phyloP scores from a whole-genome alignment of 2,888 invertebrate genomes.

The Habroteleia sp. region DNA sequence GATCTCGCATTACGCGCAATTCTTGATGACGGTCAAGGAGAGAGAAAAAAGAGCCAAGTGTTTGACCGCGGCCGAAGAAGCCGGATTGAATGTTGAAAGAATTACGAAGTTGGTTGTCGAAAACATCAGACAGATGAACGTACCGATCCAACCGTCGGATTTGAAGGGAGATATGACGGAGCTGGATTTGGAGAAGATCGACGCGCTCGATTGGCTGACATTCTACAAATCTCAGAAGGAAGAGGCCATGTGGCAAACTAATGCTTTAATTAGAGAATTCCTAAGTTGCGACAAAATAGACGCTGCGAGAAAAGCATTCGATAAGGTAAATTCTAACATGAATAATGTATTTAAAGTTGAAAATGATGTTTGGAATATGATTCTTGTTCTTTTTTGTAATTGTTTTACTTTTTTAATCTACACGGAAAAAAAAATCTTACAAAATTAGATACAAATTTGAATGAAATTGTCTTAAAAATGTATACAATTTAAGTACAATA shows the following conservation, averaged over 20 bases:
- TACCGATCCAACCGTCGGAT: constrained; percentile 71
- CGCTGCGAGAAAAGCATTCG: constrained; percentile 89
- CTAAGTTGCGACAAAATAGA: constrained; percentile 90
- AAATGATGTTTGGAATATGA: too few relatives aligned
- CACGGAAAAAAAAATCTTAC: too few relatives aligned
- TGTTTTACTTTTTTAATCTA: too few relatives aligned
- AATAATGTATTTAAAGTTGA: too few relatives aligned
- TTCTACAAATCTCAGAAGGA: constrained; percentile 89
- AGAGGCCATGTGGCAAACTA: constrained; percentile 93
- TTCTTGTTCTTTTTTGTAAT: too few relatives aligned
- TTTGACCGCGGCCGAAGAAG: constrained; percentile 87
- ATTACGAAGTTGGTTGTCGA: constrained; percentile 93
- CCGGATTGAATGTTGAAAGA: constrained; percentile 90
- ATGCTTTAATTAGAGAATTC: constrained; percentile 92
- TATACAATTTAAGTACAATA: too few relatives aligned
- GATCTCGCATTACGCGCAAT: constrained; percentile 84
- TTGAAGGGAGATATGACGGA: constrained; percentile 84
- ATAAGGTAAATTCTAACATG: too few relatives aligned
- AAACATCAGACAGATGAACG: constrained; percentile 83
- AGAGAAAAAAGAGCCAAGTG: constrained; percentile 86
- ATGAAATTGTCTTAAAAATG: too few relatives aligned
- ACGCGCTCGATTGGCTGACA: constrained; percentile 92
- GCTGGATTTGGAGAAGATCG: constrained; percentile 88
- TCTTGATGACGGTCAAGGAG: constrained; percentile 86
- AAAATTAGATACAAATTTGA: too few relatives aligned